Evolutionary conservation across 2,113 vertebrate species (phyloP).

Genomic region (Notothenia coriiceps): DNA sequence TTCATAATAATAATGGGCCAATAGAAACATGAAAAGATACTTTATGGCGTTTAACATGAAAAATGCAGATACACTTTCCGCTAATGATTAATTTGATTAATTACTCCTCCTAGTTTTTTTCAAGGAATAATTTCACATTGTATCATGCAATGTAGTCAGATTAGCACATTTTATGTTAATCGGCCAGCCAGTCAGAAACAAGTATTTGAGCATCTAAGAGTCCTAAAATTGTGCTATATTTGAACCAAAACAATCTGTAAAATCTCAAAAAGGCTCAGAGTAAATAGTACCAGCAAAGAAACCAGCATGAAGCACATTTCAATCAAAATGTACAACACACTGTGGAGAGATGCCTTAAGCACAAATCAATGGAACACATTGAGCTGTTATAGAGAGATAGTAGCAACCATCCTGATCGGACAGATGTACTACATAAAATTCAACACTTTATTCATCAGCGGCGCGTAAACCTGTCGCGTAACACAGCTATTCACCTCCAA

Average conservation of each 20-base stretch:
- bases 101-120: background rate
- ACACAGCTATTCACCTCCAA: slow-evolving; percentile 27
- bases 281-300: slow-evolving; percentile 25
- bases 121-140: background rate
- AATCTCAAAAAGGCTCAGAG: background rate
- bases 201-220: background rate
- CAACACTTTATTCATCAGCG: slow-evolving; percentile 26
- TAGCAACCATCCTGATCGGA: slow-evolving; percentile 28
- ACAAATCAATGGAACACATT: slow-evolving; percentile 55
- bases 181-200: slow-evolving; percentile 17
- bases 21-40: background rate
- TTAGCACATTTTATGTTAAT: background rate
- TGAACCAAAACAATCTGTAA: slow-evolving; percentile 12
- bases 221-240: background rate
- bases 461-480: slow-evolving; percentile 55
- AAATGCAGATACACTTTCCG: background rate
- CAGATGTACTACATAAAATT: slow-evolving; percentile 50
- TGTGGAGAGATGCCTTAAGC: slow-evolving; percentile 41
- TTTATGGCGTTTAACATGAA: slow-evolving; percentile 1
- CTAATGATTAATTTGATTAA: slow-evolving; percentile 6
- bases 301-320: slow-evolving; percentile 4
- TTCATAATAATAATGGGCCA: background rate
- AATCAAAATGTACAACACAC: slow-evolving; percentile 31
- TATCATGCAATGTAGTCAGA: background rate
- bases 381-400: slow-evolving; percentile 36